Conservation (phyloP, 2,888 invertebrate genomes). For the Magallana nippona region DNA sequence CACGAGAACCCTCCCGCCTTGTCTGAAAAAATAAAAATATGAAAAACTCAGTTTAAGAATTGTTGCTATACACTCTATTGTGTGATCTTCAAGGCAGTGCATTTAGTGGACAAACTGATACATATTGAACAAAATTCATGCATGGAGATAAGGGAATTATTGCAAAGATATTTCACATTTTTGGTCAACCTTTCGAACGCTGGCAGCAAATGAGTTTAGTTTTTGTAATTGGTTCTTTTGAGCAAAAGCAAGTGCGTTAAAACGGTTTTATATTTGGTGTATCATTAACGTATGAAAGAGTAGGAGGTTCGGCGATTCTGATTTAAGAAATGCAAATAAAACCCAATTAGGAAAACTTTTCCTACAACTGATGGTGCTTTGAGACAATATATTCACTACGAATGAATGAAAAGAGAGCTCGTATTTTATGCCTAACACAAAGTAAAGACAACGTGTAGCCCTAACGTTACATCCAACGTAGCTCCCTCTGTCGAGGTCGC, state of each 20-base stretch:
- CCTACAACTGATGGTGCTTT: neutral
- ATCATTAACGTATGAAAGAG: too few species aligned
- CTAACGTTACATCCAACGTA: neutral
- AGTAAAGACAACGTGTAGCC: neutral
- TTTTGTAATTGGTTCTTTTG: too few species aligned
- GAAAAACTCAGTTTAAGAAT: neutral
- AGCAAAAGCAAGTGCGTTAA: too few species aligned
- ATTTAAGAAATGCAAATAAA: conserved; percentile 16
- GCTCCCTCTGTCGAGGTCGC: neutral
- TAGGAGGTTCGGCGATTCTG: neutral
- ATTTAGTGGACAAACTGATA: too few species aligned
- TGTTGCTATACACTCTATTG: too few species aligned
- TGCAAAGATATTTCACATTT: neutral
- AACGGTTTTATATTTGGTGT: too few species aligned
- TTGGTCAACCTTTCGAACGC: neutral
- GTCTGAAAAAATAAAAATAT: conserved; percentile 45
- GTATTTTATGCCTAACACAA: neutral
- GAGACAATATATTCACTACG: neutral
- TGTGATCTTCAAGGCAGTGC: too few species aligned
- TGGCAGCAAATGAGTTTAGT: too few species aligned
- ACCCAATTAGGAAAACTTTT: neutral
- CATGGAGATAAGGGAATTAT: too few species aligned
- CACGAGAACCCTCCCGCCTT: conserved; percentile 49
- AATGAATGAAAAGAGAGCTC: neutral
- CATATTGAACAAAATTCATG: too few species aligned